Evolutionary conservation across 2,113 vertebrate species (phyloP).

Genomic region (Lepisosteus osseus): DNA sequence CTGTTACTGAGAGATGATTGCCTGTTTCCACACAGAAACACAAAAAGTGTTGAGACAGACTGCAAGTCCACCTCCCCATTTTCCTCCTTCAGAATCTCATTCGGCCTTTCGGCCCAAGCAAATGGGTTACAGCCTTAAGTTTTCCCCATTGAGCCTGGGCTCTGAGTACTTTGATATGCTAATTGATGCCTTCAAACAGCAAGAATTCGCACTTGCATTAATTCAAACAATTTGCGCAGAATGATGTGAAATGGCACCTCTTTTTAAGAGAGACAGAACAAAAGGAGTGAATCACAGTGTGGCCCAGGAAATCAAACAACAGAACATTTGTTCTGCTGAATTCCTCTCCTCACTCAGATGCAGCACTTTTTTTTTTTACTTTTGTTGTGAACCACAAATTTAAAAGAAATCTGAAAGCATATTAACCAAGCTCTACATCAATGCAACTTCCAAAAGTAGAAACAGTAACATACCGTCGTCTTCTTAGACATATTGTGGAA

Average conservation of each 20-base stretch:
- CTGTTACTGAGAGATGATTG: not conserved
- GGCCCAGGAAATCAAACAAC: constrained; percentile 61
- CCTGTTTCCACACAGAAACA: constrained; percentile 61
- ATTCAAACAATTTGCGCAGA: constrained; percentile 83
- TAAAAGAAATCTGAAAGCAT: constrained; percentile 14
- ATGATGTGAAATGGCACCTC: constrained; percentile 78
- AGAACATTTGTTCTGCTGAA: constrained; percentile 60
- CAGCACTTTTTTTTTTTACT: constrained; percentile 16
- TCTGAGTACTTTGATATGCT: constrained; percentile 92
- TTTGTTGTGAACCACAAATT: constrained; percentile 10
- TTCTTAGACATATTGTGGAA: no score
- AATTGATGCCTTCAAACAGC: constrained; percentile 84
- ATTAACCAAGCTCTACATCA: not conserved
- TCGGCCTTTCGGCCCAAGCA: constrained; percentile 80
- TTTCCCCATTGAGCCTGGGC: constrained; percentile 79
- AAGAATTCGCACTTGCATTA: constrained; percentile 87
- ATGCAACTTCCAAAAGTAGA: no score
- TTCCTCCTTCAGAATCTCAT: constrained; percentile 68
- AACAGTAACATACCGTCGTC: no score
- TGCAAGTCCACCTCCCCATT: constrained; percentile 71
- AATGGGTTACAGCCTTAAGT: constrained; percentile 78
- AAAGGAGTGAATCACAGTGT: constrained; percentile 60
- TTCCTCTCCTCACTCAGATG: constrained; percentile 39
- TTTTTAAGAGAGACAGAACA: constrained; percentile 62
- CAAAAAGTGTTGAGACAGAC: constrained; percentile 71